Conservation (phyloP, 2,888 invertebrate species). For the Trichopria drosophilae region DNA sequence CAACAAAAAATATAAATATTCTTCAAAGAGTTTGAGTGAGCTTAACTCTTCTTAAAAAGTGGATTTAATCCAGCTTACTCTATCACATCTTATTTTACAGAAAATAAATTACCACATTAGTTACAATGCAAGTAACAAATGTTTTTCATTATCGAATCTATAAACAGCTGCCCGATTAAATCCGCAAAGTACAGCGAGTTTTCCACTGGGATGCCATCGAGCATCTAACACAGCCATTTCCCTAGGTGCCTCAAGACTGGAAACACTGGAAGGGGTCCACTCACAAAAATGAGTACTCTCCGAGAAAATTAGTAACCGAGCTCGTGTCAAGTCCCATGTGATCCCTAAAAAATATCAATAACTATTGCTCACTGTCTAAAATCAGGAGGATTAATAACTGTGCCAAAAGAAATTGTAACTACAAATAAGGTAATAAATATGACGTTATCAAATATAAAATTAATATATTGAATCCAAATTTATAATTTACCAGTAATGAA, state of each 20-base stretch:
- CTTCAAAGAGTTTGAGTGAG: too few species aligned
- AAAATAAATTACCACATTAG: too few species aligned
- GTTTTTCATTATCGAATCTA: conserved; percentile 7
- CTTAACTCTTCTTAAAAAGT: too few species aligned
- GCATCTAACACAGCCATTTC: conserved; percentile 47
- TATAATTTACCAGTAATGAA: conserved; percentile 43
- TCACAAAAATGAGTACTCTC: conserved; percentile 47
- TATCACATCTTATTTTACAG: too few species aligned
- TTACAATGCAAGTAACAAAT: too few species aligned
- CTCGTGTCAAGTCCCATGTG: conserved; percentile 45
- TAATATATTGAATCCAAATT: not conserved
- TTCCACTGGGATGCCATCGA: conserved; percentile 46
- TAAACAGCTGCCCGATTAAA: conserved; percentile 49
- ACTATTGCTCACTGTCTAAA: not conserved
- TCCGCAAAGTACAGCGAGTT: conserved; percentile 44
- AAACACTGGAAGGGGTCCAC: conserved; percentile 45
- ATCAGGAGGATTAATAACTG: too few species aligned
- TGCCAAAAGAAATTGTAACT: too few species aligned
- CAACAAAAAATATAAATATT: too few species aligned
- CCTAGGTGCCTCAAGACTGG: conserved; percentile 42
- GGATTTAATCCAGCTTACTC: too few species aligned
- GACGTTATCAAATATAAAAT: not conserved
- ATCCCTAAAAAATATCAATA: conserved; percentile 38
- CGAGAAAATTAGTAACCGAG: conserved; percentile 45
- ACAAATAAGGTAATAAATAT: not conserved